These are phyloP conservation scores for Pterocles gutturalis DNA, from an alignment of 2,113 vertebrate genomes.

Conservation along the genomic window DNA sequence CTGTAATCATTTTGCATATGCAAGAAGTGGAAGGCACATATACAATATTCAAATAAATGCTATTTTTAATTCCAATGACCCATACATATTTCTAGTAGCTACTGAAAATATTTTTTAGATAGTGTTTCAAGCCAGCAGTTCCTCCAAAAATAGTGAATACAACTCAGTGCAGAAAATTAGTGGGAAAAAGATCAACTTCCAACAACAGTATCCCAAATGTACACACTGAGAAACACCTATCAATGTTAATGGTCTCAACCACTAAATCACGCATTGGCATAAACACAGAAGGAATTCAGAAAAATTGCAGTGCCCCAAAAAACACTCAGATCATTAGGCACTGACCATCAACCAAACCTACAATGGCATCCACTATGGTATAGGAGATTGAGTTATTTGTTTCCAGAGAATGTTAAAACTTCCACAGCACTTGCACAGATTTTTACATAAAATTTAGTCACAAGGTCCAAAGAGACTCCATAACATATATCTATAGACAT, in stretches of 20 bases:
- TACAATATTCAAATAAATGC: not conserved
- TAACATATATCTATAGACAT: not conserved
- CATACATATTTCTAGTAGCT: not conserved
- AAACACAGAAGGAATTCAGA: not conserved
- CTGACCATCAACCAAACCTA: not conserved
- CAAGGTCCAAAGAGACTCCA: not conserved
- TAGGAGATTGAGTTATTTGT: not conserved
- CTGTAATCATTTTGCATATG: not conserved
- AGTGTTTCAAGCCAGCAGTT: not conserved
- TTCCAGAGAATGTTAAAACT: not conserved
- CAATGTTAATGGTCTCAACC: not conserved
- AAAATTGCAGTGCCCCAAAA: not conserved
- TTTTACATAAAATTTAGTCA: not conserved
- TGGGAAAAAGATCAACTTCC: not conserved
- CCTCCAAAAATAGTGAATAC: not conserved
- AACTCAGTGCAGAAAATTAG: not conserved
- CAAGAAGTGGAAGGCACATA: not conserved
- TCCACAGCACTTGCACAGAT: not conserved
- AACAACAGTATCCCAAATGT: not conserved
- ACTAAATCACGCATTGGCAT: not conserved
- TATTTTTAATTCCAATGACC: not conserved
- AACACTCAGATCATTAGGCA: not conserved
- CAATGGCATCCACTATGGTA: not conserved
- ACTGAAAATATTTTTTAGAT: not conserved
- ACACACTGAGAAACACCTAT: not conserved